A percentile compares a stretch with the other conserved stretches of the same genome.
Evolutionary conservation across 2,113 vertebrate genomes (phyloP).

Genomic region (Tragelaphus buxtoni): DNA sequence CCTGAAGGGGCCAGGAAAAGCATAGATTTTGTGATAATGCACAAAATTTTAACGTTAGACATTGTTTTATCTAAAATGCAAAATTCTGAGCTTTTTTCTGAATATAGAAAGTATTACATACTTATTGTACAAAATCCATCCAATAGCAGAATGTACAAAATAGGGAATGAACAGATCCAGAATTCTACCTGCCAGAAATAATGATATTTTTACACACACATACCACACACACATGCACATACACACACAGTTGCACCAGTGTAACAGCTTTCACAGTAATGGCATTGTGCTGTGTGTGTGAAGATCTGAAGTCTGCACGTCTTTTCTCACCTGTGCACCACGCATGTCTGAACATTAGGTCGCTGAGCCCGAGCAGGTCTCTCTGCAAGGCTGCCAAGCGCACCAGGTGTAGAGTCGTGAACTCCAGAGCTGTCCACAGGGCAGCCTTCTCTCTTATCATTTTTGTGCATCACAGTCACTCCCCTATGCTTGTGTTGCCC

Average conservation of each 20-base stretch:
- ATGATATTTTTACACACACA: background rate
- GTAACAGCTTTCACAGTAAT: background rate
- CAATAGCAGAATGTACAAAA: background rate
- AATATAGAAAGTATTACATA: background rate
- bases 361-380: accelerated
- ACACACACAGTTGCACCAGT: accelerated
- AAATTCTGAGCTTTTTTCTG: background rate
- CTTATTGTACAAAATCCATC: background rate
- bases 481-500: background rate
- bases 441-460: accelerated
- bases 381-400: no score
- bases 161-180: no score
- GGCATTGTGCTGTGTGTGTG: accelerated
- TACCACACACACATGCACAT: accelerated
- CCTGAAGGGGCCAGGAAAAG: background rate
- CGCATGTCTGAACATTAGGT: background rate
- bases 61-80: background rate
- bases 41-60: accelerated
- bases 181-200: background rate
- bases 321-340: no score
- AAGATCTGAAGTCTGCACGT: background rate
- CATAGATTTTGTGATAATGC: background rate
- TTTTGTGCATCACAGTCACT: background rate
- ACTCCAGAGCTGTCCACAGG: no score
- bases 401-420: accelerated